Evolutionary conservation across 2,797 vertebrate genomes (phyloP).

Genomic region (Todus mexicanus): DNA sequence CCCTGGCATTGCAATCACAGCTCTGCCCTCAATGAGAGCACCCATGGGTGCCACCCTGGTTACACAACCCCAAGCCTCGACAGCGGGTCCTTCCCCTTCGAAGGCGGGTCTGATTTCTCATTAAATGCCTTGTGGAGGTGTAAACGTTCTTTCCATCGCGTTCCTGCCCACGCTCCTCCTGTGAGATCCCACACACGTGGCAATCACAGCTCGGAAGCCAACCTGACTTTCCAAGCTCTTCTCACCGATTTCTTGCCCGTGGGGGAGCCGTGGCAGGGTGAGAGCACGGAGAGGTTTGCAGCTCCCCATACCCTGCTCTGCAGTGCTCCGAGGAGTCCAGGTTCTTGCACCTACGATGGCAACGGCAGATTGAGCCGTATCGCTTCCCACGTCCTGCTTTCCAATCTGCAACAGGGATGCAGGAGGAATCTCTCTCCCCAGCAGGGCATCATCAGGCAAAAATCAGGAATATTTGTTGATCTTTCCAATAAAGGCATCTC

Average conservation of each 20-base stretch:
- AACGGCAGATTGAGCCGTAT: background rate
- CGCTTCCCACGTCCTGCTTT: background rate
- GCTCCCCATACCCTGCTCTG: background rate
- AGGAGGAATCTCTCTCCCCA: background rate
- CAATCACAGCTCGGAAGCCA: slow-evolving; percentile 19
- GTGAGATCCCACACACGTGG: slow-evolving; percentile 34
- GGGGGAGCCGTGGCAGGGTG: background rate
- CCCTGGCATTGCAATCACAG: accelerated
- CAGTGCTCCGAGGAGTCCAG: background rate
- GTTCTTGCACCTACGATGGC: accelerated
- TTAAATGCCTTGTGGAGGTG: slow-evolving; percentile 28
- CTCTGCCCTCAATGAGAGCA: background rate
- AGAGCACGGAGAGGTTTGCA: background rate
- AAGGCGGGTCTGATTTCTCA: background rate
- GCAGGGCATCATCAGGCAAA: background rate
- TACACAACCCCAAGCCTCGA: background rate
- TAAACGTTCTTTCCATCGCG: background rate
- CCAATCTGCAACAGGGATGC: background rate
- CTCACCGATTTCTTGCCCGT: background rate
- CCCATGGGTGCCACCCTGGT: background rate
- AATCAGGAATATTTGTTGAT: background rate
- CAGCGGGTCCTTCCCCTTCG: background rate
- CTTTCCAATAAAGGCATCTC: background rate
- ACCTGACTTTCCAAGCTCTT: background rate
- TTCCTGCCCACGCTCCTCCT: slow-evolving; percentile 37